Evolutionary conservation across 2,797 vertebrate species (phyloP).

Genomic region (Pangasius krempfi): DNA sequence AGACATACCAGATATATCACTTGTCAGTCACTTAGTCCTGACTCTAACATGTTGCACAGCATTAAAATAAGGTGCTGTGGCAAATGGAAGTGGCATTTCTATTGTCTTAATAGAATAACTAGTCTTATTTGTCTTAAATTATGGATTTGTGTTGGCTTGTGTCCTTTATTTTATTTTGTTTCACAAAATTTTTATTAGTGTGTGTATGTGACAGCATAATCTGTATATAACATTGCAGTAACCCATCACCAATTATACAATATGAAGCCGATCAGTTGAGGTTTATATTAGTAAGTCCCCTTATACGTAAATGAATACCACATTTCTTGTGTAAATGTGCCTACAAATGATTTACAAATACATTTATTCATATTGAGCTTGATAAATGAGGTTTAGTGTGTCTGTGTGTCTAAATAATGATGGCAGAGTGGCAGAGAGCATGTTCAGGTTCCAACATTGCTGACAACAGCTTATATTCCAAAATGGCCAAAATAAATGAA

Average conservation of each 20-base stretch:
- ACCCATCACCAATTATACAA: not conserved
- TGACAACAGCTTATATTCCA: not conserved
- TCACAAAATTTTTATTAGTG: not conserved
- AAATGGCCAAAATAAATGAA: not conserved
- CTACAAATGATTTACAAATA: not conserved
- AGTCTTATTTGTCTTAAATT: not conserved
- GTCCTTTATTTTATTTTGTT: not conserved
- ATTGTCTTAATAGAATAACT: not conserved
- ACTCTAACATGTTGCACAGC: not conserved
- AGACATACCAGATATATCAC: not conserved
- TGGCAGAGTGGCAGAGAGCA: not conserved
- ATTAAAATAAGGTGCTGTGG: not conserved
- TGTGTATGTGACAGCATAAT: not conserved
- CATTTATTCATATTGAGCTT: not conserved
- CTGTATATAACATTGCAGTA: not conserved
- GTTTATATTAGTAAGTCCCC: not conserved
- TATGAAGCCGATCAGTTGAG: not conserved
- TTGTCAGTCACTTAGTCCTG: not conserved
- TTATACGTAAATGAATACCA: not conserved
- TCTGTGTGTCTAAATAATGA: too few relatives aligned
- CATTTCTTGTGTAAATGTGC: not conserved
- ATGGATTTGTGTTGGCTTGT: not conserved
- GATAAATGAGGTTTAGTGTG: not conserved
- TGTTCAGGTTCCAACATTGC: not conserved
- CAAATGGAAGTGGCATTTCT: not conserved